A percentile compares a stretch with the other conserved stretches of the same genome.
phyloP scores from a whole-genome alignment of 2,888 invertebrate species.

The Erynnis tages region DNA sequence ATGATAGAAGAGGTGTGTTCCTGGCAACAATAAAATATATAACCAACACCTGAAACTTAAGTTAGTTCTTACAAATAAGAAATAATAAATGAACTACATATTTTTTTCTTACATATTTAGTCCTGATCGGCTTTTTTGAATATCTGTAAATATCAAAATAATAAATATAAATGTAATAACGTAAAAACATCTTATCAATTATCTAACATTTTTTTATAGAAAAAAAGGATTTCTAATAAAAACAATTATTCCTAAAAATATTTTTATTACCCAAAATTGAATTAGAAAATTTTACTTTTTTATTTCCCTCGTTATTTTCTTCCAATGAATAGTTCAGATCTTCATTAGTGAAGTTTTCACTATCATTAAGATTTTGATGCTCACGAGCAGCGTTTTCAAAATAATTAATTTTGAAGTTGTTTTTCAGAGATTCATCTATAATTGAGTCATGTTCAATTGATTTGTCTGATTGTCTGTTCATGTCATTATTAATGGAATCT shows the following conservation, averaged over 20 bases:
- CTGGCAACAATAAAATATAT: no score
- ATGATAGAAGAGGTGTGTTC: no score
- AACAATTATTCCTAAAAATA: background rate
- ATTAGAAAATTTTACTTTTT: conserved; percentile 62
- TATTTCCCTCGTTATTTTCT: conserved; percentile 47
- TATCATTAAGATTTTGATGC: conserved; percentile 34
- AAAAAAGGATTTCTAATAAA: background rate
- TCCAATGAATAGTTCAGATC: conserved; percentile 30
- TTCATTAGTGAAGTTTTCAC: conserved; percentile 22
- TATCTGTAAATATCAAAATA: conserved; percentile 1
- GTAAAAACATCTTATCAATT: background rate
- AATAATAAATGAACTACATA: no score
- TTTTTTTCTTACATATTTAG: conserved; percentile 3
- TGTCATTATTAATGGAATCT: no score
- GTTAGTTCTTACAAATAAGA: no score
- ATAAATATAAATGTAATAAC: background rate
- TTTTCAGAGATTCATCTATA: no score
- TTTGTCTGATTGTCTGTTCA: no score
- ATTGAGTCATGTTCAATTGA: no score
- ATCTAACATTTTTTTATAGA: background rate
- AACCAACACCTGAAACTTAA: no score
- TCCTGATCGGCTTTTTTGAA: background rate
- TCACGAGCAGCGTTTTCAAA: no score
- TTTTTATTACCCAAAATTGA: conserved; percentile 54
- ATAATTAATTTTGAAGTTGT: no score